phyloP scores from a whole-genome alignment of 2,113 vertebrate species.

The Paracanthobrama guichenoti region DNA sequence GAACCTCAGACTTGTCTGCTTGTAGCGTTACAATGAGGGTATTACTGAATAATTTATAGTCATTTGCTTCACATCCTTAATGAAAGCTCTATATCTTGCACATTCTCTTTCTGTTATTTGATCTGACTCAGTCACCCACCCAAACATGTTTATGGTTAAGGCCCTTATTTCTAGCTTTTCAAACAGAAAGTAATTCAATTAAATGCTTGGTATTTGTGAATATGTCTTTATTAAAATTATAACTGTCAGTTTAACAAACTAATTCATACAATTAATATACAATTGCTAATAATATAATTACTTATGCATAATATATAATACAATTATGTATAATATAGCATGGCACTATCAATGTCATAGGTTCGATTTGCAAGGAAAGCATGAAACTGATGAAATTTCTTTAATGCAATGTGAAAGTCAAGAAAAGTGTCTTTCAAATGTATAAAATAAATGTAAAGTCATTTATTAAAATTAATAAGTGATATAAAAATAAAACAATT shows the following conservation, averaged over 20 bases:
- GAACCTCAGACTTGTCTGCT: conserved; percentile 26
- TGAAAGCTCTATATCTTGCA: conserved; percentile 40
- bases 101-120: conserved; percentile 13
- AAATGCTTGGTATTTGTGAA: not conserved
- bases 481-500: not conserved
- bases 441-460: too few species aligned
- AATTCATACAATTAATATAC: not conserved
- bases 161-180: not conserved
- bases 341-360: not conserved
- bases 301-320: not conserved
- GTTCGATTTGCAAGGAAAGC: not conserved
- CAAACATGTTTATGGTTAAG: not conserved
- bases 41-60: conserved; percentile 60
- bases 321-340: not conserved
- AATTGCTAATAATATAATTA: too few species aligned
- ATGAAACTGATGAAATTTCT: not conserved
- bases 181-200: not conserved
- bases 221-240: not conserved
- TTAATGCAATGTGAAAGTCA: too few species aligned
- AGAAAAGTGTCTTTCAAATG: too few species aligned
- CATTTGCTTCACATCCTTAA: conserved; percentile 44
- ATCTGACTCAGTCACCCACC: not conserved
- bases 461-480: too few species aligned
- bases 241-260: not conserved
- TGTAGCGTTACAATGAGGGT: conserved; percentile 38